Evolutionary conservation across 2,888 invertebrate species (phyloP).

Genomic region (Scaeva pyrastri): DNA sequence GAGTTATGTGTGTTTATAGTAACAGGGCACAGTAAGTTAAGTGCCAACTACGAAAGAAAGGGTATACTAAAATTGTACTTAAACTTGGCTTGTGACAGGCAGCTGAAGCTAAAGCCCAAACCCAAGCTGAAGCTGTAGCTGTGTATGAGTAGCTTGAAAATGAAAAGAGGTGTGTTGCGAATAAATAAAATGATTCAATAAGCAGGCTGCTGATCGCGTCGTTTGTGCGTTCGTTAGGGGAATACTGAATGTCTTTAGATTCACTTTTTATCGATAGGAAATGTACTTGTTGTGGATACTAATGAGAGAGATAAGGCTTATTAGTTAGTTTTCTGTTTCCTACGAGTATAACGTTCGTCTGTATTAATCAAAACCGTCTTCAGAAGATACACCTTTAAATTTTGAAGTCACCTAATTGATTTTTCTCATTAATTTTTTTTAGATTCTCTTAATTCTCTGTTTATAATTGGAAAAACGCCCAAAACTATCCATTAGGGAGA

Average conservation of each 20-base stretch:
- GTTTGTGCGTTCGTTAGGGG: constrained; percentile 19
- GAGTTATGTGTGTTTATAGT: constrained; percentile 8
- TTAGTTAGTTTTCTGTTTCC: too few relatives aligned
- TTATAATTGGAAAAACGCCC: too few relatives aligned
- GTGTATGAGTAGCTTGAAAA: too few relatives aligned
- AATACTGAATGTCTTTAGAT: constrained; percentile 57
- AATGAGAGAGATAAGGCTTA: constrained; percentile 56
- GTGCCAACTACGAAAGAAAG: constrained; percentile 63
- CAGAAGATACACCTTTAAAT: too few relatives aligned
- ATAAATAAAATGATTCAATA: constrained; percentile 51
- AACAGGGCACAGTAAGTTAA: constrained; percentile 57
- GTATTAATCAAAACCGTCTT: too few relatives aligned
- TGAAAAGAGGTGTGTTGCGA: constrained; percentile 62
- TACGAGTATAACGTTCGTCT: too few relatives aligned
- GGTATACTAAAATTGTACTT: constrained; percentile 43
- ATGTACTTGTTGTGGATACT: constrained; percentile 58
- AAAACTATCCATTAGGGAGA: too few relatives aligned
- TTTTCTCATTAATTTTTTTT: too few relatives aligned
- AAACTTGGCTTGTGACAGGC: constrained; percentile 21
- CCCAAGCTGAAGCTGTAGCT: background rate
- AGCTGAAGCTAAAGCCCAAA: constrained; percentile 17
- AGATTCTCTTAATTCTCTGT: too few relatives aligned
- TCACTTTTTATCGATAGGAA: constrained; percentile 49
- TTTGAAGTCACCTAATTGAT: too few relatives aligned
- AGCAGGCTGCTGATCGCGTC: too few relatives aligned